phyloP scores from a whole-genome alignment of 2,888 invertebrate species.

The Malthinus flaveolus region DNA sequence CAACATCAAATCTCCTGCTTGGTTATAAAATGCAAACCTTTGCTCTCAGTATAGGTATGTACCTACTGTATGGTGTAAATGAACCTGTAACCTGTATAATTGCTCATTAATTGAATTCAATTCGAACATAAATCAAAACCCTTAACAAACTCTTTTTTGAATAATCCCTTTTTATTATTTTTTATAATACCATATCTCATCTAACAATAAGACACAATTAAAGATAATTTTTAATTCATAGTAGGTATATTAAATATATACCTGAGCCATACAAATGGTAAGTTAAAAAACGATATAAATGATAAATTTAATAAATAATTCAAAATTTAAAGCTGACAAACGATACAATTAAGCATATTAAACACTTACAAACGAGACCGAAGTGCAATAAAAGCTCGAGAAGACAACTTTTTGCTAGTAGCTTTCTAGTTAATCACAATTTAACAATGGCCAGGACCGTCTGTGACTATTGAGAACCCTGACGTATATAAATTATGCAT shows the following conservation, averaged over 20 bases:
- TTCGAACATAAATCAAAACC: no score
- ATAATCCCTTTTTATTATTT: no score
- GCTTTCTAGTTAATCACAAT: slow-evolving; percentile 48
- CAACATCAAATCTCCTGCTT: no score
- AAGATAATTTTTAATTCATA: slow-evolving; percentile 18
- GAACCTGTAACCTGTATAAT: no score
- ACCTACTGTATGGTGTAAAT: no score
- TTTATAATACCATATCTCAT: neutral
- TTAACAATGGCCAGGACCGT: slow-evolving; percentile 44
- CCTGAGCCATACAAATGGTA: slow-evolving; percentile 9
- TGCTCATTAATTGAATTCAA: no score
- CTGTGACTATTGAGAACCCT: slow-evolving; percentile 37
- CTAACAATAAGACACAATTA: slow-evolving; percentile 24
- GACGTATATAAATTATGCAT: slow-evolving; percentile 52
- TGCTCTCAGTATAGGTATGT: no score
- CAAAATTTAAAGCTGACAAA: slow-evolving; percentile 28
- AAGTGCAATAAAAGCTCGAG: slow-evolving; percentile 32
- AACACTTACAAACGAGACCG: slow-evolving; percentile 50
- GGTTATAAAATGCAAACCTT: no score
- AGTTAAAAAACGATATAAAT: slow-evolving; percentile 14
- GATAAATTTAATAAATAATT: slow-evolving; percentile 27
- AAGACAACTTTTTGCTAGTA: slow-evolving; percentile 40
- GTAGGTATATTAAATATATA: slow-evolving; percentile 9
- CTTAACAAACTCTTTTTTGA: no score
- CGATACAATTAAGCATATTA: slow-evolving; percentile 50